A percentile compares a stretch with the other conserved stretches of the same genome.
Conservation (phyloP, 2,113 vertebrate species). For the Bubo blakistoni region DNA sequence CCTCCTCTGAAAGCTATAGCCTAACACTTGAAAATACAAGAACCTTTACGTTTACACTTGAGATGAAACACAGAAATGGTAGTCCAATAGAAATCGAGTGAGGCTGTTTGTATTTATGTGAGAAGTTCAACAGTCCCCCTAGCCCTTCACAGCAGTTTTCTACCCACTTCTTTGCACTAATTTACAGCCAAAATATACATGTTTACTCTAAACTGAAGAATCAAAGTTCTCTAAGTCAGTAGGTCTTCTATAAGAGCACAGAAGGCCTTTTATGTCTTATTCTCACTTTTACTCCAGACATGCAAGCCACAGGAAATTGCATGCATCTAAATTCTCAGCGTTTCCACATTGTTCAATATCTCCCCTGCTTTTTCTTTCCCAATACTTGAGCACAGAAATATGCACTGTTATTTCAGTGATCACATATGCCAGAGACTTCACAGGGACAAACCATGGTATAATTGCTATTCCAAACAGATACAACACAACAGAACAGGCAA, state of each 20-base stretch:
- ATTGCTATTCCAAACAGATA: neutral
- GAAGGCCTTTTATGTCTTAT: neutral
- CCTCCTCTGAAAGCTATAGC: neutral
- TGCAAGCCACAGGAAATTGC: neutral
- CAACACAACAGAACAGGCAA: neutral
- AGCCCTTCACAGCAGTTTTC: neutral
- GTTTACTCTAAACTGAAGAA: neutral
- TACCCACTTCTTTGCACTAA: neutral
- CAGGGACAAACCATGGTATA: neutral
- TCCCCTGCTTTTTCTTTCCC: neutral
- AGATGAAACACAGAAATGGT: neutral
- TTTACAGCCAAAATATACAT: neutral
- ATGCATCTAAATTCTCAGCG: neutral
- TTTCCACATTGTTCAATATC: neutral
- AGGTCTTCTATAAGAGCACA: neutral
- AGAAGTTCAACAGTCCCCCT: neutral
- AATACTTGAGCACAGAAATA: neutral
- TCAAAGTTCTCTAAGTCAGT: neutral
- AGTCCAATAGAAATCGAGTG: neutral
- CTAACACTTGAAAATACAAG: neutral
- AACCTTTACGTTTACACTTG: neutral
- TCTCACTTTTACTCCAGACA: neutral
- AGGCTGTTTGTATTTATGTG: neutral
- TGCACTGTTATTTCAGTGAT: neutral
- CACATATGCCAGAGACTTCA: neutral